These are phyloP conservation scores for Laterallus jamaicensis DNA, from an alignment of 2,113 vertebrate genomes.

Conservation along the genomic window DNA sequence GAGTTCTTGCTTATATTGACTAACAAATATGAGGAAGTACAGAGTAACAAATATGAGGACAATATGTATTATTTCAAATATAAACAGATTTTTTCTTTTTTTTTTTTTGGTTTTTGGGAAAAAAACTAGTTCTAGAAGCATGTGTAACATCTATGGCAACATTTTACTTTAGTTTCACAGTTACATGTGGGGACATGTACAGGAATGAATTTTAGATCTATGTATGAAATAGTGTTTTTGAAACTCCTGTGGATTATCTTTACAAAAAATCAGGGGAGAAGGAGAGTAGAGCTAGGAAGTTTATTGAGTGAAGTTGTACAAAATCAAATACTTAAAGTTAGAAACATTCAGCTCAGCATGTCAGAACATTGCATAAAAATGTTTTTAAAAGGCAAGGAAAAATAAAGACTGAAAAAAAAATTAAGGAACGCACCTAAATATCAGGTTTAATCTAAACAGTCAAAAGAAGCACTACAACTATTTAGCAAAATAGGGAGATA, in stretches of 20 bases:
- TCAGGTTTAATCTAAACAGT: not conserved
- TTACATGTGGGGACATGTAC: not conserved
- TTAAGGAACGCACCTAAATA: not conserved
- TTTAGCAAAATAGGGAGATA: not conserved
- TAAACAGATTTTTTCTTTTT: not conserved
- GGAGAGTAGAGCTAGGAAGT: not conserved
- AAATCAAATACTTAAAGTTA: not conserved
- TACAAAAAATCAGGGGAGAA: not conserved
- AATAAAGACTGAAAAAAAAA: not conserved
- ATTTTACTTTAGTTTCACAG: not conserved
- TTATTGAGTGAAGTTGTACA: not conserved
- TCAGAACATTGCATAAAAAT: not conserved
- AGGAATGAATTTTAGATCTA: not conserved
- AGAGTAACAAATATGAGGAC: too few species aligned
- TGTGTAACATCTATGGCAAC: not conserved
- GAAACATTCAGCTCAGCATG: not conserved
- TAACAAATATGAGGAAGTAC: not conserved
- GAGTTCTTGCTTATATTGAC: not conserved
- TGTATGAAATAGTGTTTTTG: not conserved
- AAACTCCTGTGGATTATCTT: not conserved
- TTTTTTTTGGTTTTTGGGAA: not conserved
- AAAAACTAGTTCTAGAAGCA: not conserved
- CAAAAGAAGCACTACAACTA: not conserved
- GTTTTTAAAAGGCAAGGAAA: not conserved
- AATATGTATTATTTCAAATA: not conserved